These are phyloP conservation scores for Cephalopachus bancanus DNA, from an alignment of 2,797 vertebrate species.

Conservation along the genomic window DNA sequence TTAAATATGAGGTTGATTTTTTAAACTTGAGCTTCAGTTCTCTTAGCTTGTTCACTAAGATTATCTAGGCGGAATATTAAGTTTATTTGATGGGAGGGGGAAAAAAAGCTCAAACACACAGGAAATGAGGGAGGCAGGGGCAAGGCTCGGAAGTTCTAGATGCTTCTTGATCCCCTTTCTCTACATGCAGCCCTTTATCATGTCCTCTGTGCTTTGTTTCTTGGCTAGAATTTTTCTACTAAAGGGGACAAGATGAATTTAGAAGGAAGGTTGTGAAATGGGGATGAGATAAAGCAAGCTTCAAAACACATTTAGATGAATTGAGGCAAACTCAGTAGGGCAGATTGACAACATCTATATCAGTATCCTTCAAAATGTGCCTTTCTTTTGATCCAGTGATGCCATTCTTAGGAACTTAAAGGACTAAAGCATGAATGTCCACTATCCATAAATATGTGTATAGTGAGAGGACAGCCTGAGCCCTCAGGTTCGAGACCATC, in stretches of 20 bases:
- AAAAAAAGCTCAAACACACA: no score
- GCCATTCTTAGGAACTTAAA: neutral
- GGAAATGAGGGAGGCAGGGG: neutral
- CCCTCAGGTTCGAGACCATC: no score
- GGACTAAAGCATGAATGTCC: neutral
- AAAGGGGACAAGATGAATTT: neutral
- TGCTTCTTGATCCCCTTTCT: neutral
- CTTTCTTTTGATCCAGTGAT: constrained; percentile 6
- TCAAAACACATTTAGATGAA: constrained; percentile 45
- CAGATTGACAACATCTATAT: neutral
- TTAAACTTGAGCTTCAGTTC: neutral
- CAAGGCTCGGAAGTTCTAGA: accelerated
- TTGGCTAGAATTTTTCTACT: constrained; percentile 23
- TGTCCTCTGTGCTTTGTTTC: neutral
- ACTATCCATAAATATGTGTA: neutral
- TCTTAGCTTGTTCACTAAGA: constrained; percentile 5
- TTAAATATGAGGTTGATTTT: neutral
- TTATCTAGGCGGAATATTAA: constrained; percentile 34
- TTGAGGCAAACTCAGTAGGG: neutral
- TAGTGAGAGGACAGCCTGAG: no score
- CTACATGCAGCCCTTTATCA: neutral
- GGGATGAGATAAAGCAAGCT: constrained; percentile 27
- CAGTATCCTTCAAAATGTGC: neutral
- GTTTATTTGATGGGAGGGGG: neutral
- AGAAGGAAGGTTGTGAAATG: neutral